Evolutionary conservation across 2,888 invertebrate species (phyloP).

Genomic region (Cybosia mesomella): DNA sequence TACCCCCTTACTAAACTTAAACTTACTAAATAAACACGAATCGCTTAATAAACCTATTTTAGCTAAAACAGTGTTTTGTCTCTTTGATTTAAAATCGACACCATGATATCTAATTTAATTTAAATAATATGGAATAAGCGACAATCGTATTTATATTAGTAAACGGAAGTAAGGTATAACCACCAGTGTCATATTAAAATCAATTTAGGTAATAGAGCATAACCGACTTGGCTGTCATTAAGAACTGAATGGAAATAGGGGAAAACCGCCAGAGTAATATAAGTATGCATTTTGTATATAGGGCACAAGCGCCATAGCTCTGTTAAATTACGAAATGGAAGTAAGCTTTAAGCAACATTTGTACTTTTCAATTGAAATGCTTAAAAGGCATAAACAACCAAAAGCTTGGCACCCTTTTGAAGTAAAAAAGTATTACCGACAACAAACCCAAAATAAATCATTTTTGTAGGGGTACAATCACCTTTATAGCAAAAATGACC

Average conservation of each 20-base stretch:
- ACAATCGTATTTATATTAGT: slow-evolving; percentile 5
- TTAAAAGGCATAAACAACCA: slow-evolving; percentile 20
- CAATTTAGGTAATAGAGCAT: slow-evolving; percentile 6
- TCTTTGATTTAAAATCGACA: no score
- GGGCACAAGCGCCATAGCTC: slow-evolving; percentile 4
- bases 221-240: slow-evolving; percentile 3
- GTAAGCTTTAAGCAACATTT: slow-evolving; percentile 22
- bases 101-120: no score
- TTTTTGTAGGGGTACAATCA: no score
- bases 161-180: slow-evolving; percentile 3
- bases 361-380: slow-evolving; percentile 21
- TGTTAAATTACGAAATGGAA: slow-evolving; percentile 21
- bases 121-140: neutral
- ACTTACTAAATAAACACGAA: no score
- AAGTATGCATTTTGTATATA: slow-evolving; percentile 5
- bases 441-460: no score
- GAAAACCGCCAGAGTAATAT: neutral
- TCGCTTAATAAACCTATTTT: no score
- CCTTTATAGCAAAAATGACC: no score
- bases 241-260: neutral
- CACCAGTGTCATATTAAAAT: slow-evolving; percentile 1
- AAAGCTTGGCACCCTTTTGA: slow-evolving; percentile 11
- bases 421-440: slow-evolving; percentile 4
- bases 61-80: no score
- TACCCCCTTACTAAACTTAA: no score